Evolutionary conservation across 2,888 invertebrate genomes (phyloP), one percentile per base, ranked within the genome.

Genomic region (Xanthia icteritia): DNA sequence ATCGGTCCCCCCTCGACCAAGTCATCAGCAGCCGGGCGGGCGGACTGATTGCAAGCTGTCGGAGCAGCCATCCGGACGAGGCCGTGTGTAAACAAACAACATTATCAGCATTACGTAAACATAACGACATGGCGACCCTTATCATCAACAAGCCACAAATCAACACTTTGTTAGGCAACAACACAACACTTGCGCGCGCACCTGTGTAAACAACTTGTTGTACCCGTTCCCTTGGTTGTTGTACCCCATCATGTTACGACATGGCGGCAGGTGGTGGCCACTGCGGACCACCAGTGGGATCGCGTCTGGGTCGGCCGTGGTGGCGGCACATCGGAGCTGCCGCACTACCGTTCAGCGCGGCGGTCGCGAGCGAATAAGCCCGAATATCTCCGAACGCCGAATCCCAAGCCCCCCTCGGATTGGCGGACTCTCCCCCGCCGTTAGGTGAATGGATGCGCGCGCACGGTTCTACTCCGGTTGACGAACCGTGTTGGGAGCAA

Each of bases 161-260:
- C 81, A 87, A 82, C 84, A 84, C 83, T 79, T 75, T 79, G 77
- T 72, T 74, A 87, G 71, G 72, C 83, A 86, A 86, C 86, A 87
- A 87, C 82, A 85, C 87, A 83, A 87, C 86, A 88, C 78, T 76
- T 88, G 90, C 91, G 89, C 90, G 89, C 95, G 93, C 94, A 98
- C 98, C 98, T 98, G 98, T 82, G 98, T 98, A 92, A 98, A 98
- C 93, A 98, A 97, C 97, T 98, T 98, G 97, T 98, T 98, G 97
- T 98, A 98, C 94, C 98, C 98, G 93, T 98, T 97, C 95, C 97
- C 97, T 95, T 97, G 97, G 97, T 97, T 97, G 97, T 97, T 98
- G 97, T 98, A 98, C 91, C 98, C 97, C 97, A 98, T 98, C 97
- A 98, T 98, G 96, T 96, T 97, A 96, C 97, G 97, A 95, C 97